Evolutionary conservation across 2,113 vertebrate species (phyloP), one percentile per base, ranked within the genome.

Genomic region (Falcunculus frontatus): DNA sequence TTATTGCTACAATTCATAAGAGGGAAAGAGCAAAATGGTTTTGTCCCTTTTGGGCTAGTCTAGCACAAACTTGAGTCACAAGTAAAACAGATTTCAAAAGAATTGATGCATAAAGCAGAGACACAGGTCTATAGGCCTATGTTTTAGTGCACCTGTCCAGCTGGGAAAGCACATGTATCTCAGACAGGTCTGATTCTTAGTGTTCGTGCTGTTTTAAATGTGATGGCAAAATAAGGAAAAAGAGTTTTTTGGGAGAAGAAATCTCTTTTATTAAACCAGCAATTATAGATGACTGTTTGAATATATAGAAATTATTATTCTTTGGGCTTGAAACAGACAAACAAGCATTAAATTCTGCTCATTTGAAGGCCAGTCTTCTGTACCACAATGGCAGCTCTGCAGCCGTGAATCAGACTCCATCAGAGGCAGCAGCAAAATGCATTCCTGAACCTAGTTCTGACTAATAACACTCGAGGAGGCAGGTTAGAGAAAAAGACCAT

Each of bases 1-100:
- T 11, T 33, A 29, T 5, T 44, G 32, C 10, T 72, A 10, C 42
- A 27, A 10, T 73, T 69, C 49, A 7, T 47, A 44, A 41, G 2
- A 73, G n/a, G 32, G 12, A 72, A 3, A 22, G 39, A 55, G 3
- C 1, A 3, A 81, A 87, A 59, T 1, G 0, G 0, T 41, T 77
- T 63, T 59, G 8, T 25, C 52, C 18, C 39, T 56, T 47, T 18
- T 59, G 18, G 27, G 9, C 4, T 67, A 50, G 7, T 37, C 55
- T 37, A 50, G 42, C 12, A 35, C 12, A 69, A 63, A 46, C 4
- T 15, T 33, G 59, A 83, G 33, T 50, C 12, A 33, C 8, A 62
- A 30, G 41, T 23, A 79, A 25, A 55, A 65, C 2, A 15, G 55
- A 37, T 56, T 69, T n/a, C 16, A 14, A 52, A 57, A 57, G 16